Conservation (phyloP, 1,140 invertebrate genomes). For the Aphelenchoides besseyi region DNA sequence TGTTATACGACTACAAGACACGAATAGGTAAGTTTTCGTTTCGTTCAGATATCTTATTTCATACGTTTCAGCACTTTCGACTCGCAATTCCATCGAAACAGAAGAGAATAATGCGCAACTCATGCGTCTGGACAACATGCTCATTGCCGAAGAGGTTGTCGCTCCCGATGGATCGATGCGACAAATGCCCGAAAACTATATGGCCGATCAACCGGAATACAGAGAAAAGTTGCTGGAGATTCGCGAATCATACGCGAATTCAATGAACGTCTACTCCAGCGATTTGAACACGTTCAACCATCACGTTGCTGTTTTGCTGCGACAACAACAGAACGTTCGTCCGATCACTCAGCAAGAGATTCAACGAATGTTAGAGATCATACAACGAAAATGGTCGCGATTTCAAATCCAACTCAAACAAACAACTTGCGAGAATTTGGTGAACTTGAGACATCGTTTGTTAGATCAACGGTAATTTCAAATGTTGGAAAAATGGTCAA, state of each 20-base stretch:
- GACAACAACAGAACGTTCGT: slow-evolving; percentile 80
- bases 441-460: slow-evolving; percentile 78
- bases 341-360: slow-evolving; percentile 72
- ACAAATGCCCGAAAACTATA: slow-evolving; percentile 82
- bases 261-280: slow-evolving; percentile 97
- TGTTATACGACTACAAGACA: background rate
- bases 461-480: slow-evolving; percentile 21
- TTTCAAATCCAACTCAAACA: slow-evolving; percentile 99
- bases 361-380: slow-evolving; percentile 97
- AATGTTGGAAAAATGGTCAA: background rate
- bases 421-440: slow-evolving; percentile 96
- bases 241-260: slow-evolving; percentile 94
- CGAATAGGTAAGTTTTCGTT: background rate
- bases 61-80: background rate
- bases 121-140: slow-evolving; percentile 88
- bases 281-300: slow-evolving; percentile 98
- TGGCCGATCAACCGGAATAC: slow-evolving; percentile 97
- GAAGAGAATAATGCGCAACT: background rate
- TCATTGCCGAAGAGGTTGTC: slow-evolving; percentile 95
- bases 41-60: background rate
- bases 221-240: slow-evolving; percentile 96
- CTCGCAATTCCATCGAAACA: background rate
- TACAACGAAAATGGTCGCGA: slow-evolving; percentile 97
- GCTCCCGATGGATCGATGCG: slow-evolving; percentile 77
- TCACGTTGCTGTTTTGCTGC: slow-evolving; percentile 92